These are phyloP conservation scores for Leptestheria dahalacensis DNA, from an alignment of 1,140 invertebrate species.

Conservation along the genomic window DNA sequence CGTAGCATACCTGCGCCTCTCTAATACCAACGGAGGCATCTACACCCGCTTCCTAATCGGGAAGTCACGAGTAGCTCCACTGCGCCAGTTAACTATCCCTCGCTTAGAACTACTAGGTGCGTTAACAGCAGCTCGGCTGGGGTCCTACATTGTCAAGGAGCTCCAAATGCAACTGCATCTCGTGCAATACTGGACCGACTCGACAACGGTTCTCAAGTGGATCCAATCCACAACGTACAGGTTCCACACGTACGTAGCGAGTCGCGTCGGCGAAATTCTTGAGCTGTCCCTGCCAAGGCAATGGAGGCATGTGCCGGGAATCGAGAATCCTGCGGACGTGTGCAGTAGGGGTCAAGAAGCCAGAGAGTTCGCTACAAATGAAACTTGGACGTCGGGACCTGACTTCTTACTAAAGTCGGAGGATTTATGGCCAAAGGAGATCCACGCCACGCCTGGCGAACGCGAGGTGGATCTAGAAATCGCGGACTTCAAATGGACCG, in stretches of 20 bases:
- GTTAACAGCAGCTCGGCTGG: neutral
- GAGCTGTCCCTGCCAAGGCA: neutral
- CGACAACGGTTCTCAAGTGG: conserved; percentile 4
- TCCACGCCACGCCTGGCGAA: too few species aligned
- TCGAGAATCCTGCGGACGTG: conserved; percentile 12
- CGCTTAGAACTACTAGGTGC: conserved; percentile 14
- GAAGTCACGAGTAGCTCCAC: conserved; percentile 29
- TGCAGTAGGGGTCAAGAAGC: neutral
- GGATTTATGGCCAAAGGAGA: neutral
- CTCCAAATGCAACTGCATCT: neutral
- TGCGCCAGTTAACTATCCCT: conserved; percentile 16
- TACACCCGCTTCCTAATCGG: conserved; percentile 20
- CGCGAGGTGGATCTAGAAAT: neutral
- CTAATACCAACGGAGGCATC: neutral
- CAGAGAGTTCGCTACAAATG: neutral
- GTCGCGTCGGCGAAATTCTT: conserved; percentile 3
- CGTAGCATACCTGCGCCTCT: conserved; percentile 21
- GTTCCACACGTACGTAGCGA: conserved; percentile 10
- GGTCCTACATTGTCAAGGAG: neutral
- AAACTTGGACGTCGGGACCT: neutral
- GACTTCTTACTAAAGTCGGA: neutral
- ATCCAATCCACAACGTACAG: neutral
- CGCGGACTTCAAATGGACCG: neutral
- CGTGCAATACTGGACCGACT: conserved; percentile 12
- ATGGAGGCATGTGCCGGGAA: conserved; percentile 13